Conservation (phyloP, 2,888 invertebrate species). For the Drymonia ruficornis region DNA sequence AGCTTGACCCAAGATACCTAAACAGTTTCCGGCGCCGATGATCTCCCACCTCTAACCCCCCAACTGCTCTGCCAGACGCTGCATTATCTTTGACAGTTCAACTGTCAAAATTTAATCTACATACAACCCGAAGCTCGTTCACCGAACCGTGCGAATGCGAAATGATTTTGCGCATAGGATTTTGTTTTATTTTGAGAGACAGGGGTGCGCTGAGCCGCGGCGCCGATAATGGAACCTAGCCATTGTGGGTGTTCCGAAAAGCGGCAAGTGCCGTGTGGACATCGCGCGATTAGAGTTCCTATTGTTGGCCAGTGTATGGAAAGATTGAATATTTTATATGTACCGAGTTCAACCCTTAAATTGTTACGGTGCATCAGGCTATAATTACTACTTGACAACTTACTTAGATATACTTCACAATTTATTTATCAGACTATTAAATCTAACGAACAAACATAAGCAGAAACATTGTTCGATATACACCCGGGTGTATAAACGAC, state of each 20-base stretch:
- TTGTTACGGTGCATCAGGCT: too few species aligned
- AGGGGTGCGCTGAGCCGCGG: conserved; percentile 54
- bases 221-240: conserved; percentile 56
- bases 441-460: too few species aligned
- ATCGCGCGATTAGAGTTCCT: conserved; percentile 43
- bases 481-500: too few species aligned
- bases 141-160: conserved; percentile 52
- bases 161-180: conserved; percentile 61
- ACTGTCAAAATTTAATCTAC: conserved; percentile 60
- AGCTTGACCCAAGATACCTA: neutral
- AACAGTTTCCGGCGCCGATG: neutral
- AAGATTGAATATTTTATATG: too few species aligned
- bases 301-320: conserved; percentile 25
- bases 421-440: too few species aligned
- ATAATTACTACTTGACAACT: too few species aligned
- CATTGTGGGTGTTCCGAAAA: conserved; percentile 48
- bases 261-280: conserved; percentile 42
- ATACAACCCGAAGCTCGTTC: conserved; percentile 50
- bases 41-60: conserved; percentile 26
- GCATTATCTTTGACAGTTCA: conserved; percentile 59
- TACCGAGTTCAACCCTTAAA: too few species aligned
- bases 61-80: conserved; percentile 33
- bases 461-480: too few species aligned
- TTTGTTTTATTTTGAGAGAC: conserved; percentile 60
- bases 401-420: too few species aligned